Base-by-base conservation (phyloP, 2,113 vertebrate species). In the Poecilia latipinna region DNA sequence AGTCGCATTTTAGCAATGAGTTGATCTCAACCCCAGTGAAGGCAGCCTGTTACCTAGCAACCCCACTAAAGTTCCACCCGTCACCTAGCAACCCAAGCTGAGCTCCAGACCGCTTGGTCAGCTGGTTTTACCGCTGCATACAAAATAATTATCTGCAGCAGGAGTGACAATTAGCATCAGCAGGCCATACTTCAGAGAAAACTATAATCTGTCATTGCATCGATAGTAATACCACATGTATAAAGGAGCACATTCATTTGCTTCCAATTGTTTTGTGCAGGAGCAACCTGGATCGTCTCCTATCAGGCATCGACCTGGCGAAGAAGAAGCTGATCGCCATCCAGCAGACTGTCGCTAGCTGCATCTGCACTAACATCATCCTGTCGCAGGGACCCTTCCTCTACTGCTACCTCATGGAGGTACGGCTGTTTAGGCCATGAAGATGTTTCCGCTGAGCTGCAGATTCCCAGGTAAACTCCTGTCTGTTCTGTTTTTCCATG, bases 301-400 rank as follows among this genome's bases (percentile, higher is more conserved):
- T 97, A 74, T 88, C 81, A 1, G 98, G 97, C 17, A 95, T 99
- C 33, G 96, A 97, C 62, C 92, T 97, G 1, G 97, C 97, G 15
- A 99, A 99, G 89, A 98, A 95, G 90, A 96, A 98, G 88, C 90
- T 98, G 39, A 93, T 94, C 10, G 97, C 97, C 61, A 93, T 97
- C 35, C 98, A 98, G 91, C 97, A 99, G 93, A 99, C 96, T 0
- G 95, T 99, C 0, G 97, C 98, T 80, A 98, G 97, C 93, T 99
- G 98, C 88, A 96, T 99, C 83, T 98, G 97, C 70, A 99, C 97
- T 87, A 98, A 98, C 87, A 96, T 98, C 4, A 95, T 99, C 54
- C 93, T 99, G 80, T 99, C 97, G 1, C 98, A 99, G 91, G 98
- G 97, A 4, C 97, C 98, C 0, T 99, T 99, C 90, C 97, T 99